Conservation (phyloP, 2,888 invertebrate genomes). For the Drosophila hawaiiensis region DNA sequence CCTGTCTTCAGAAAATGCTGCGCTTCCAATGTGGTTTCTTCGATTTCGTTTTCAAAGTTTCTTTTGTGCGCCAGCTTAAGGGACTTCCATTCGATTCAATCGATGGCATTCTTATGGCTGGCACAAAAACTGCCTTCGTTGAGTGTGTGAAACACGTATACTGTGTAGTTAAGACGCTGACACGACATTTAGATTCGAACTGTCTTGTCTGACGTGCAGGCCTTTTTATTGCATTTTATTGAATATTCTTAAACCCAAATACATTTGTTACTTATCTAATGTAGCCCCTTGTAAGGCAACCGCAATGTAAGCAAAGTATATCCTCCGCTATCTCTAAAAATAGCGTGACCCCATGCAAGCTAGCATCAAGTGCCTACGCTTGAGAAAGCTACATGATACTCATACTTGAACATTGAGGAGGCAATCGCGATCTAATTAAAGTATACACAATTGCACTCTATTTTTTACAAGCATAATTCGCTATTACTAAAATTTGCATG, state of each 20-base stretch:
- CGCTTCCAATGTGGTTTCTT: conserved; percentile 90
- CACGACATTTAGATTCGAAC: neutral
- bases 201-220: too few species aligned
- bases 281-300: too few species aligned
- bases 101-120: neutral
- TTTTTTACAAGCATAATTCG: neutral
- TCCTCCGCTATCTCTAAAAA: too few species aligned
- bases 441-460: neutral
- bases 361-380: too few species aligned
- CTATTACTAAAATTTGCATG: neutral
- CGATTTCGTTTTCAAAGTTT: neutral
- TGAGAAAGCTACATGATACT: too few species aligned
- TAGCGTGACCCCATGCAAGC: too few species aligned
- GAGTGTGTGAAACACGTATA: neutral
- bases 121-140: conserved; percentile 5
- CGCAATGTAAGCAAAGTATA: too few species aligned
- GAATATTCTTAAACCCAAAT: too few species aligned
- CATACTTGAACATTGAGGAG: too few species aligned
- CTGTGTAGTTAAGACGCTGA: neutral
- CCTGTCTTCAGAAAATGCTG: conserved; percentile 93
- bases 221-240: too few species aligned
- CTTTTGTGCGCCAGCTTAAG: conserved; percentile 22
- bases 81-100: conserved; percentile 22
- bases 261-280: too few species aligned
- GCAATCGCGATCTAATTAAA: neutral